Evolutionary conservation across 2,113 vertebrate species (phyloP).

Genomic region (Pterocles gutturalis): DNA sequence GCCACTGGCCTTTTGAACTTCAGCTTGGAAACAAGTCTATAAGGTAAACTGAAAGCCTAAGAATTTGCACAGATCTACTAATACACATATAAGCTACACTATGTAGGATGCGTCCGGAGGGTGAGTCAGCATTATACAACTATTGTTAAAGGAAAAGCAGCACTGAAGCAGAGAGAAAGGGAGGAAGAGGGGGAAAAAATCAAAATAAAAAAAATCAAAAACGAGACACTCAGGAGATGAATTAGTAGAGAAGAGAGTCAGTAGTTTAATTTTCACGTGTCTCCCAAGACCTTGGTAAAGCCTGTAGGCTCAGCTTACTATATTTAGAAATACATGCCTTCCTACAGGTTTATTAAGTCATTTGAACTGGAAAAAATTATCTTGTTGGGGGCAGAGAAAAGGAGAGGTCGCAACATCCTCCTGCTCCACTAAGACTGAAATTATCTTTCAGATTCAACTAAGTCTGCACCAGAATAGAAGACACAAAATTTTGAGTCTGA

Average conservation of each 20-base stretch:
- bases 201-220: not conserved
- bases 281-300: not conserved
- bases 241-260: not conserved
- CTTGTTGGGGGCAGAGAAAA: not conserved
- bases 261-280: not conserved
- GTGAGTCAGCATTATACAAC: not conserved
- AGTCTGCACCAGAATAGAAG: not conserved
- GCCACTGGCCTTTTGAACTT: not conserved
- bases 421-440: not conserved
- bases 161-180: not conserved
- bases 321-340: not conserved
- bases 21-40: not conserved
- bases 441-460: not conserved
- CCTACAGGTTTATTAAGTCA: not conserved
- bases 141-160: not conserved
- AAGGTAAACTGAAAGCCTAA: not conserved
- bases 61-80: not conserved
- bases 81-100: not conserved
- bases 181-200: not conserved
- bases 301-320: not conserved
- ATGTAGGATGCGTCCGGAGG: accelerated
- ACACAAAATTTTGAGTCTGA: not conserved
- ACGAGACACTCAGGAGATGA: not conserved
- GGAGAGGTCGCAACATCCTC: not conserved
- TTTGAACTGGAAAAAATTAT: not conserved